These are phyloP conservation scores for Montipora capricornis DNA, from an alignment of 64 coral and sea anemone genomes.

Conservation along the genomic window DNA sequence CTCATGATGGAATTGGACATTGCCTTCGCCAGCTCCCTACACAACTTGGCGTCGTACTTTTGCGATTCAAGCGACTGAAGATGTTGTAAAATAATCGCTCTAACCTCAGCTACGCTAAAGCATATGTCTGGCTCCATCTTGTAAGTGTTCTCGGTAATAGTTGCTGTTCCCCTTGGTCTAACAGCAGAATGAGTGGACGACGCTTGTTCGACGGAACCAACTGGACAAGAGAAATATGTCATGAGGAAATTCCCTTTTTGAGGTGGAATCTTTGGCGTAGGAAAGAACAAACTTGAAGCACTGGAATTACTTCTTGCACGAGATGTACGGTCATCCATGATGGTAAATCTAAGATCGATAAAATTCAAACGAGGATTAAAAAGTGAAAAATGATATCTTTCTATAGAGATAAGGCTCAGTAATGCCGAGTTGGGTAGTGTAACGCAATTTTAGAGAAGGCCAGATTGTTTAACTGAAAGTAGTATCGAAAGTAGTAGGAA, in stretches of 20 bases:
- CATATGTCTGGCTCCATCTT: slow-evolving; percentile 78
- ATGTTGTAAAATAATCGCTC: slow-evolving; percentile 73
- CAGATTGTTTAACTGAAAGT: no score
- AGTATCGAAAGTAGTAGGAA: no score
- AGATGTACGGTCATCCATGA: slow-evolving; percentile 2
- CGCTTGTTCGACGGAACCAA: slow-evolving; percentile 51
- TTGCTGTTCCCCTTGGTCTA: neutral
- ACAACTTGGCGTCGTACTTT: slow-evolving; percentile 70
- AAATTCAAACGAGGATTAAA: neutral
- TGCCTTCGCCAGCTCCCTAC: slow-evolving; percentile 74
- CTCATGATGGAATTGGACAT: slow-evolving; percentile 81
- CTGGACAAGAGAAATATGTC: slow-evolving; percentile 79
- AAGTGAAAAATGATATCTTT: slow-evolving; percentile 8
- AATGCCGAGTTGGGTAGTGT: neutral
- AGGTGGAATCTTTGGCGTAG: slow-evolving; percentile 44
- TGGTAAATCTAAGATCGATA: neutral
- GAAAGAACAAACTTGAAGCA: slow-evolving; percentile 82
- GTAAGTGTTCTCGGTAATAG: slow-evolving; percentile 80
- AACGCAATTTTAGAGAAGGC: neutral
- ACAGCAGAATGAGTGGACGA: slow-evolving; percentile 48
- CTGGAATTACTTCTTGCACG: slow-evolving; percentile 70
- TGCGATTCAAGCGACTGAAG: slow-evolving; percentile 66
- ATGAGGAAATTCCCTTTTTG: slow-evolving; percentile 78
- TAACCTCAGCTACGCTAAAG: slow-evolving; percentile 65
- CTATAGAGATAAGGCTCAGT: neutral